Percentiles rank a stretch among this genome's conserved stretches.
phyloP scores from a whole-genome alignment of 2,797 vertebrate genomes.

The Aythya fuligula region DNA sequence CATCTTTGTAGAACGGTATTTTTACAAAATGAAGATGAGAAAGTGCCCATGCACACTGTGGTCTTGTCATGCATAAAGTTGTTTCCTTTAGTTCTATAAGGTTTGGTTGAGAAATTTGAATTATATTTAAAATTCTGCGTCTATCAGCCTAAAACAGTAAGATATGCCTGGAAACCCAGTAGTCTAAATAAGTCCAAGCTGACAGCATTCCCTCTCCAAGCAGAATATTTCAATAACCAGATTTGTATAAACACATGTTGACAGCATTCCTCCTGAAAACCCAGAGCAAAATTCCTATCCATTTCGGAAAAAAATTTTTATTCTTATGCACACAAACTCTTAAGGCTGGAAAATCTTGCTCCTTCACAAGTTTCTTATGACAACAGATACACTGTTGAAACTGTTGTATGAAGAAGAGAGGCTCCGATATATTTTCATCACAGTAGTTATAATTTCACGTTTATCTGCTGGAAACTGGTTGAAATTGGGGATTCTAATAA shows the following conservation, averaged over 20 bases:
- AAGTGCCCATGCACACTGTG: neutral
- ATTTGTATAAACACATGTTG: neutral
- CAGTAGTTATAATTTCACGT: neutral
- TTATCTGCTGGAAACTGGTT: neutral
- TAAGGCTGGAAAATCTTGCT: neutral
- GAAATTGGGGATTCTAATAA: neutral
- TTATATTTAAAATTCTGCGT: neutral
- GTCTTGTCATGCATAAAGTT: neutral
- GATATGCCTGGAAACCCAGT: neutral
- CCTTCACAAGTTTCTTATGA: neutral
- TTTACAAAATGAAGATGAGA: neutral
- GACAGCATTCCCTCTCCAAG: neutral
- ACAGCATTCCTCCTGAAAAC: neutral
- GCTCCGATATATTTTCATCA: neutral
- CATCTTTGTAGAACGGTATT: neutral
- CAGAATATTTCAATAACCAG: neutral
- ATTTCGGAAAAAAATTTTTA: neutral
- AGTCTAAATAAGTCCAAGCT: neutral
- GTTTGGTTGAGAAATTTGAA: neutral
- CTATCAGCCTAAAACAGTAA: neutral
- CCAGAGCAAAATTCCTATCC: neutral
- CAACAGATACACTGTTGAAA: neutral
- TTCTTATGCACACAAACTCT: neutral
- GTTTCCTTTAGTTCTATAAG: neutral
- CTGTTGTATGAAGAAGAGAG: neutral